A percentile compares a stretch with the other conserved stretches of the same genome.
Evolutionary conservation across 2,888 invertebrate genomes (phyloP).

Genomic region (Temnothorax unifasciatus): DNA sequence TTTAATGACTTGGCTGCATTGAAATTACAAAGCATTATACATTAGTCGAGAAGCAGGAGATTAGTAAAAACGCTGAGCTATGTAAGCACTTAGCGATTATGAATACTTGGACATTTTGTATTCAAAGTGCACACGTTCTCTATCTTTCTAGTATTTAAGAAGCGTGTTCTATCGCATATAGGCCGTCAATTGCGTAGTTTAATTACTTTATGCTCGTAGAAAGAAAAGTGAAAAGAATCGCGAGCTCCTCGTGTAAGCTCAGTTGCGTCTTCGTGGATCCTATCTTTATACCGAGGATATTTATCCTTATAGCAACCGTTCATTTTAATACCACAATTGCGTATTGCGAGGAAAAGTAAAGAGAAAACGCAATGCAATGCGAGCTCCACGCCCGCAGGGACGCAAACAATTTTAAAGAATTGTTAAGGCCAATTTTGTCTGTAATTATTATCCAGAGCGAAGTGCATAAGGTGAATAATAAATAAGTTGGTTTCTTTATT

Average conservation of each 20-base stretch:
- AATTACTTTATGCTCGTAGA: background rate
- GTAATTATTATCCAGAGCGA: constrained; percentile 74
- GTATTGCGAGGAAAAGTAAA: background rate
- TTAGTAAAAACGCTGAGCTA: background rate
- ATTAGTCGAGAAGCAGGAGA: background rate
- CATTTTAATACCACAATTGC: constrained; percentile 56
- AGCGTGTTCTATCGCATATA: constrained; percentile 6
- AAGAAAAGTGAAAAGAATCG: background rate
- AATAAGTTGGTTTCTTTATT: constrained; percentile 79
- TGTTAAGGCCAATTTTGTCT: constrained; percentile 70
- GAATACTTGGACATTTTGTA: constrained; percentile 24
- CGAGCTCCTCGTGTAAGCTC: background rate
- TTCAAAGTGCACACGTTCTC: background rate
- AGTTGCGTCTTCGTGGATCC: constrained; percentile 59
- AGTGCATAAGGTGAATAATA: constrained; percentile 77
- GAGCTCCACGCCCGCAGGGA: constrained; percentile 66
- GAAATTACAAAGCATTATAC: background rate
- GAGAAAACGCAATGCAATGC: constrained; percentile 51
- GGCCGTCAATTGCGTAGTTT: constrained; percentile 5
- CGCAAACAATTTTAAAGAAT: constrained; percentile 74
- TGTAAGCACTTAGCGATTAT: background rate
- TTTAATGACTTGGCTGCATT: background rate
- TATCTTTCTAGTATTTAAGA: constrained; percentile 13
- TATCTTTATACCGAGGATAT: constrained; percentile 54
- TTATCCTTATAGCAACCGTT: constrained; percentile 27